Evolutionary conservation across 2,113 vertebrate species (phyloP).

Genomic region (Heterotilapia buettikoferi): DNA sequence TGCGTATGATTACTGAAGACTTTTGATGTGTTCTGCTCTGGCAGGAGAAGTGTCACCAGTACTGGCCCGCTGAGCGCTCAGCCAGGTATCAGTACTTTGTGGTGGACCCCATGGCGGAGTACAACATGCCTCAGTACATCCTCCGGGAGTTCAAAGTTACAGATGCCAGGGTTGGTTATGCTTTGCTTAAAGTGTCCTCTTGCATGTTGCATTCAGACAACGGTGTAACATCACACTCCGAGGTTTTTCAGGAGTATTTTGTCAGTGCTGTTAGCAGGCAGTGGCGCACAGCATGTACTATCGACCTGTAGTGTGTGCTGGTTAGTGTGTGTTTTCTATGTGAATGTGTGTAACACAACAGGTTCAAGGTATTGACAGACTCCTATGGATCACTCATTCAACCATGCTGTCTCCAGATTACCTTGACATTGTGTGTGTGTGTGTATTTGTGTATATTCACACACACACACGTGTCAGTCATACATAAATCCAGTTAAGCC

Average conservation of each 20-base stretch:
- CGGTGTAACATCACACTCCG: background rate
- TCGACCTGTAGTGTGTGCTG: slow-evolving; percentile 35
- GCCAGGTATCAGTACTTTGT: slow-evolving; percentile 94
- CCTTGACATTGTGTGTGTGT: background rate
- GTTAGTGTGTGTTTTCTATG: slow-evolving; percentile 24
- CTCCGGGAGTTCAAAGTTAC: slow-evolving; percentile 94
- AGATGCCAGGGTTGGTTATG: slow-evolving; percentile 83
- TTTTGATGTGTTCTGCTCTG: background rate
- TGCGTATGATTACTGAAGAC: background rate
- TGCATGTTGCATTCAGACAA: background rate
- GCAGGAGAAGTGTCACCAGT: slow-evolving; percentile 92
- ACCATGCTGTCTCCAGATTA: slow-evolving; percentile 26
- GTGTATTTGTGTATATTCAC: background rate
- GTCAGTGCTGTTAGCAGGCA: slow-evolving; percentile 5
- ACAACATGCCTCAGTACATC: slow-evolving; percentile 98
- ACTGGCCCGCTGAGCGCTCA: slow-evolving; percentile 88
- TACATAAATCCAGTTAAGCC: slow-evolving; percentile 58
- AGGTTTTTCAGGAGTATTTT: slow-evolving; percentile 1
- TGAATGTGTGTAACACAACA: background rate
- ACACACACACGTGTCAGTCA: slow-evolving; percentile 11
- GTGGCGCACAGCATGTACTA: slow-evolving; percentile 32
- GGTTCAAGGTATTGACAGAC: slow-evolving; percentile 23
- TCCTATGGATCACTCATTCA: slow-evolving; percentile 36
- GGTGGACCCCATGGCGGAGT: slow-evolving; percentile 93
- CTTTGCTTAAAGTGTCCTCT: background rate